phyloP scores from a whole-genome alignment of 2,797 vertebrate genomes.

The Paramormyrops hopkinsi region DNA sequence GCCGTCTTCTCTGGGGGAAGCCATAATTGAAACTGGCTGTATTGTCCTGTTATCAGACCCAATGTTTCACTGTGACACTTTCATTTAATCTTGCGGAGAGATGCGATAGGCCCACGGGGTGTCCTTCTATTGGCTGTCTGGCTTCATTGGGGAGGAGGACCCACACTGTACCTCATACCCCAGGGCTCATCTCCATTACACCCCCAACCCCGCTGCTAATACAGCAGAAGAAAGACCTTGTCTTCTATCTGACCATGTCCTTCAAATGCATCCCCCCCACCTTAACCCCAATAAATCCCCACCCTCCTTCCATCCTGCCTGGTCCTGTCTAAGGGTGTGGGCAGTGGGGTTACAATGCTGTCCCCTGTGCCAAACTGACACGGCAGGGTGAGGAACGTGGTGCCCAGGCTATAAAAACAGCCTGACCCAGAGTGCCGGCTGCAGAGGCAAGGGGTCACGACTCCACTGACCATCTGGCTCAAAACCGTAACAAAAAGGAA shows the following conservation, averaged over 20 bases:
- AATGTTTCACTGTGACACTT: conserved; percentile 43
- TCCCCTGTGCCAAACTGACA: neutral
- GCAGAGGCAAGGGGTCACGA: neutral
- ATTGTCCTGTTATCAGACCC: conserved; percentile 45
- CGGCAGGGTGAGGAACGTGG: neutral
- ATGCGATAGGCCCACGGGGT: conserved; percentile 32
- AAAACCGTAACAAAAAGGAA: too few species aligned
- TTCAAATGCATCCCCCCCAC: neutral
- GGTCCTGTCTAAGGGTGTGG: neutral
- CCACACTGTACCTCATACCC: neutral
- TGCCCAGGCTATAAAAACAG: neutral
- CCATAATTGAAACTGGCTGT: conserved; percentile 46
- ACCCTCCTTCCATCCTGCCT: neutral
- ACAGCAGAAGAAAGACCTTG: neutral
- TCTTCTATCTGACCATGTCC: neutral
- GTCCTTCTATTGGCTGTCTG: conserved; percentile 33
- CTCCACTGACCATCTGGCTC: neutral
- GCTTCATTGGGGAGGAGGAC: conserved; percentile 20
- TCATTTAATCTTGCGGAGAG: conserved; percentile 36
- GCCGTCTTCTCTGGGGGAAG: conserved; percentile 39
- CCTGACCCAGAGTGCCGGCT: neutral
- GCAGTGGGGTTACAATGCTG: neutral
- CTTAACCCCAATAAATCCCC: neutral
- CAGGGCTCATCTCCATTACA: neutral
- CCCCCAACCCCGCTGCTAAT: neutral